These are phyloP conservation scores for Cebus imitator DNA, from an alignment of 2,113 vertebrate genomes.

Conservation along the genomic window DNA sequence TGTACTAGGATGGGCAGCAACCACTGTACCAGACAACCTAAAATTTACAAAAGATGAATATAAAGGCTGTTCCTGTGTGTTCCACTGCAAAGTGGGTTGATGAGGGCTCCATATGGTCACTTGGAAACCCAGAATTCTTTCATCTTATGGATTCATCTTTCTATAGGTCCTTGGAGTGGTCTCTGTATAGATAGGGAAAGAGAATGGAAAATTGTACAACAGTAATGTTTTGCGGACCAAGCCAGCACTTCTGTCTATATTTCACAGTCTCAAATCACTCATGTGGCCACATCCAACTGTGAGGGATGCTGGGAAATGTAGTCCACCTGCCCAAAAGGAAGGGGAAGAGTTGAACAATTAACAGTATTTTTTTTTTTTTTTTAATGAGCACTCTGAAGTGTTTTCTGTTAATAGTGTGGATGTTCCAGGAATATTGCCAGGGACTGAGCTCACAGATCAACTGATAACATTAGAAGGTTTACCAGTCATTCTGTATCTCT, in stretches of 20 bases:
- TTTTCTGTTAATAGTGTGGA: background rate
- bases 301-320: background rate
- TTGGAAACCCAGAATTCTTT: background rate
- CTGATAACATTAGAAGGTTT: background rate
- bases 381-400: background rate
- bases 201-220: background rate
- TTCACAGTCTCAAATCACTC: background rate
- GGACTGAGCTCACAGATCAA: constrained; percentile 6
- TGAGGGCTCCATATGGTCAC: background rate
- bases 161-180: background rate
- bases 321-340: background rate
- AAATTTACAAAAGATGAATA: background rate
- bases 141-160: background rate
- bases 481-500: background rate
- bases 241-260: background rate
- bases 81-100: background rate
- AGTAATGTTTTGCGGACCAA: background rate
- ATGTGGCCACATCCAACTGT: background rate
- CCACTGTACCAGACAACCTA: background rate
- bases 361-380: background rate
- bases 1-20: background rate
- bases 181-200: background rate
- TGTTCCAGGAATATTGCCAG: background rate
- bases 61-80: background rate
- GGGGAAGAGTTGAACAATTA: background rate